A percentile compares a stretch with the other conserved stretches of the same genome.
phyloP scores from a whole-genome alignment of 2,113 vertebrate genomes.

The Tenebrosternarchus preto region DNA sequence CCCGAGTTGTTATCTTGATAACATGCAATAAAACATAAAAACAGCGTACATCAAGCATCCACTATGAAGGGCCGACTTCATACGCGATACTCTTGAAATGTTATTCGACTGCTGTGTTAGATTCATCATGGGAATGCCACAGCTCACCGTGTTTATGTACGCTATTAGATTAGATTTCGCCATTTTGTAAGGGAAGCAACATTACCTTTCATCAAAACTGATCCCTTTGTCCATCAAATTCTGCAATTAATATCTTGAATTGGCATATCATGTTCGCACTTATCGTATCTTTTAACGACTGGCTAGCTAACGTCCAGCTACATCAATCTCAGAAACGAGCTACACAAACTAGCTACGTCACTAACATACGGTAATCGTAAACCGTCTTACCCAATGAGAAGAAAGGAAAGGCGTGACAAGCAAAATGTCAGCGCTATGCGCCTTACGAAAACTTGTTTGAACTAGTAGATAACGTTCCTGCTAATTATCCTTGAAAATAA shows the following conservation, averaged over 20 bases:
- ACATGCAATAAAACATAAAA: neutral
- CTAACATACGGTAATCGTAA: neutral
- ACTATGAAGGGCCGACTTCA: neutral
- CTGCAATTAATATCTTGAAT: neutral
- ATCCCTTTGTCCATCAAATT: neutral
- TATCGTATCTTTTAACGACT: neutral
- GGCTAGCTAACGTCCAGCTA: neutral
- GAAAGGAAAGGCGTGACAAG: slow-evolving; percentile 20
- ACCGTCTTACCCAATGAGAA: slow-evolving; percentile 36
- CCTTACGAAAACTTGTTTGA: neutral
- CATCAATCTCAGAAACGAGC: neutral
- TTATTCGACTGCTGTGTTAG: neutral
- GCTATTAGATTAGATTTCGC: neutral
- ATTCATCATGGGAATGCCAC: slow-evolving; percentile 3
- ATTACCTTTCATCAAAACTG: slow-evolving; percentile 27
- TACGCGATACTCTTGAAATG: neutral
- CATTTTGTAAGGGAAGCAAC: neutral
- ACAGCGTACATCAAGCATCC: neutral
- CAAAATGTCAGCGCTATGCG: too few species aligned
- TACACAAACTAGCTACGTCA: slow-evolving; percentile 6
- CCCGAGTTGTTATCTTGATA: too few species aligned
- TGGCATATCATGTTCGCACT: slow-evolving; percentile 1
- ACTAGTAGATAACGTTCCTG: too few species aligned
- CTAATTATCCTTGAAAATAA: too few species aligned
- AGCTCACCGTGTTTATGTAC: neutral